phyloP scores from a whole-genome alignment of 1,140 invertebrate species.

The Eueides isabella region DNA sequence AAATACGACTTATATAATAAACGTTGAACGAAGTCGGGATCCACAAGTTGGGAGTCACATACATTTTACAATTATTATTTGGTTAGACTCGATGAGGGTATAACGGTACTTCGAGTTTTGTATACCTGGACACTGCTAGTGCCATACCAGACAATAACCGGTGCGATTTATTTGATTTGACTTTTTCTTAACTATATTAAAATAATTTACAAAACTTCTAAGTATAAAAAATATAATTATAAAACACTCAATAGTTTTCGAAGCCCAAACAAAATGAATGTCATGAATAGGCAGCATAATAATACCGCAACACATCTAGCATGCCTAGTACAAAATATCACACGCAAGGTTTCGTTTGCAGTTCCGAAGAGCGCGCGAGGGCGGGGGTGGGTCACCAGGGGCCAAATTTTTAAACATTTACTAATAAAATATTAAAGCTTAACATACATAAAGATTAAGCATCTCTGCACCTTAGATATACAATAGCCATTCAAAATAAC shows the following conservation, averaged over 20 bases:
- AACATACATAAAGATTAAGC: slow-evolving; percentile 83
- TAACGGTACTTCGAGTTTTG: slow-evolving; percentile 24
- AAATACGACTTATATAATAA: slow-evolving; percentile 72
- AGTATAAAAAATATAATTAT: slow-evolving; percentile 80
- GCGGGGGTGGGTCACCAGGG: slow-evolving; percentile 59
- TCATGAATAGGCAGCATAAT: slow-evolving; percentile 65
- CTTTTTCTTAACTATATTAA: slow-evolving; percentile 70
- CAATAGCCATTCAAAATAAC: slow-evolving; percentile 82
- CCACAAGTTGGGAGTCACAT: neutral
- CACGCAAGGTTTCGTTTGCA: slow-evolving; percentile 65
- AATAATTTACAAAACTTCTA: slow-evolving; percentile 78
- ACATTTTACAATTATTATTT: neutral
- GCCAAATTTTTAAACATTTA: slow-evolving; percentile 81
- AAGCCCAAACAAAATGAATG: slow-evolving; percentile 64
- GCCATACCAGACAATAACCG: slow-evolving; percentile 4
- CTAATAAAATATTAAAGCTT: slow-evolving; percentile 83
- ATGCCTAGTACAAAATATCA: slow-evolving; percentile 78
- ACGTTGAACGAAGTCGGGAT: slow-evolving; percentile 33
- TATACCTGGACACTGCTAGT: slow-evolving; percentile 2
- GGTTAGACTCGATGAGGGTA: slow-evolving; percentile 13
- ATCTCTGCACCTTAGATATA: slow-evolving; percentile 81
- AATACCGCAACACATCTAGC: slow-evolving; percentile 72
- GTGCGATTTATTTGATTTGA: slow-evolving; percentile 30
- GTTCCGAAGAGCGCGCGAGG: slow-evolving; percentile 46
- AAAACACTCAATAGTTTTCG: slow-evolving; percentile 61